Evolutionary conservation across 2,113 vertebrate genomes (phyloP).

Genomic region (Chamaea fasciata): DNA sequence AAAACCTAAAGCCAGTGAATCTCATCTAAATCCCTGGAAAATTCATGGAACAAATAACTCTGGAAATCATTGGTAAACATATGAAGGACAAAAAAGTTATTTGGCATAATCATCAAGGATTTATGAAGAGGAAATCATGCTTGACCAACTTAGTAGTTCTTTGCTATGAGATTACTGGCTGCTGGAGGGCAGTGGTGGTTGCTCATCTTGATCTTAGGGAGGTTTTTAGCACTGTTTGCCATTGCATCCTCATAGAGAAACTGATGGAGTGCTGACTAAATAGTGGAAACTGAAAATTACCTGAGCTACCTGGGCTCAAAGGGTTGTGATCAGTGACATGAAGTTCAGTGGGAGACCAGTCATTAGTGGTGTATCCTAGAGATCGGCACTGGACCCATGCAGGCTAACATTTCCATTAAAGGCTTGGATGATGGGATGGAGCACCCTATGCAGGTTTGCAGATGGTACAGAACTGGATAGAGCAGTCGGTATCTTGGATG

Average conservation of each 20-base stretch:
- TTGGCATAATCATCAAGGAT: neutral
- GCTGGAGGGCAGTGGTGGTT: neutral
- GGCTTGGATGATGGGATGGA: neutral
- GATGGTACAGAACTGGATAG: neutral
- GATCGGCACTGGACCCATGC: accelerated
- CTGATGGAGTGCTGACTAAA: neutral
- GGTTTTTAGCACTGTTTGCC: neutral
- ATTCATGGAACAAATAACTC: neutral
- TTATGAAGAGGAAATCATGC: neutral
- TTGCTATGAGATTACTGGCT: neutral
- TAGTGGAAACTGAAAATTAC: neutral
- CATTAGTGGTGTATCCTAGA: neutral
- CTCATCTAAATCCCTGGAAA: neutral
- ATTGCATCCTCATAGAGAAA: neutral
- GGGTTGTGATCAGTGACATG: neutral
- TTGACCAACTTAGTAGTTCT: neutral
- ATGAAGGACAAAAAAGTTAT: neutral
- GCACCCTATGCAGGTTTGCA: neutral
- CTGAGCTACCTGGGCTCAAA: neutral
- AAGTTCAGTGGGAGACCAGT: neutral
- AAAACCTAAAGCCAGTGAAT: neutral
- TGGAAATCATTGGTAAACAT: neutral
- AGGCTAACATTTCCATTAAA: neutral
- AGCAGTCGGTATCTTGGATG: neutral
- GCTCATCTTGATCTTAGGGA: neutral